phyloP scores from a whole-genome alignment of 2,113 vertebrate species.

The Megaleporinus macrocephalus region DNA sequence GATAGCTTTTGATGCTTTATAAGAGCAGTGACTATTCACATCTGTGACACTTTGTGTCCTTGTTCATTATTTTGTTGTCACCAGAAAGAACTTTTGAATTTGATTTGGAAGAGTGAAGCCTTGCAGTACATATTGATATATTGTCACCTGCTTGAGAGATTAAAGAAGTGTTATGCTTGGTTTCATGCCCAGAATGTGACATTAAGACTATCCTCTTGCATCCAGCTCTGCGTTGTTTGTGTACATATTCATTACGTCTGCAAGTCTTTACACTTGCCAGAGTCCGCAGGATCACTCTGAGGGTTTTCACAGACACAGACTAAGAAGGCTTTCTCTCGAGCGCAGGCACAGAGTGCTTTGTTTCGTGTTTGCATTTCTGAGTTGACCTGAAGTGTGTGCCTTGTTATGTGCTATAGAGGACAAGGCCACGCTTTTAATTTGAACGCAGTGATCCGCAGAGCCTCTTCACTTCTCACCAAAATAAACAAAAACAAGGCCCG shows the following conservation, averaged over 20 bases:
- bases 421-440: conserved; percentile 48
- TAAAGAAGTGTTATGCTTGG: neutral
- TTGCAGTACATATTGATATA: too few relatives aligned
- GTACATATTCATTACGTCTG: neutral
- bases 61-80: too few relatives aligned
- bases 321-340: neutral
- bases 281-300: neutral
- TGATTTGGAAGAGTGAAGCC: too few relatives aligned
- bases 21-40: too few relatives aligned
- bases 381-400: neutral
- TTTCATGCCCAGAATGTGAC: neutral
- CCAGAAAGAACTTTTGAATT: too few relatives aligned
- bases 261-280: neutral
- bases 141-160: too few relatives aligned
- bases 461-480: conserved; percentile 42
- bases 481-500: conserved; percentile 46
- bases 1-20: too few relatives aligned
- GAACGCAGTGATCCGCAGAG: conserved; percentile 6
- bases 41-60: too few relatives aligned
- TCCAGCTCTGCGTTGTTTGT: neutral
- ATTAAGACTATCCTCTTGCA: neutral
- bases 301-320: neutral
- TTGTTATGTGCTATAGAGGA: neutral
- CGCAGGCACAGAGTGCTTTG: neutral
- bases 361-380: conserved; percentile 23